Percentiles rank a stretch among this genome's conserved stretches.
These are phyloP conservation scores for Oasisia sp. DNA, from an alignment of 2,888 invertebrate species.

Conservation along the genomic window DNA sequence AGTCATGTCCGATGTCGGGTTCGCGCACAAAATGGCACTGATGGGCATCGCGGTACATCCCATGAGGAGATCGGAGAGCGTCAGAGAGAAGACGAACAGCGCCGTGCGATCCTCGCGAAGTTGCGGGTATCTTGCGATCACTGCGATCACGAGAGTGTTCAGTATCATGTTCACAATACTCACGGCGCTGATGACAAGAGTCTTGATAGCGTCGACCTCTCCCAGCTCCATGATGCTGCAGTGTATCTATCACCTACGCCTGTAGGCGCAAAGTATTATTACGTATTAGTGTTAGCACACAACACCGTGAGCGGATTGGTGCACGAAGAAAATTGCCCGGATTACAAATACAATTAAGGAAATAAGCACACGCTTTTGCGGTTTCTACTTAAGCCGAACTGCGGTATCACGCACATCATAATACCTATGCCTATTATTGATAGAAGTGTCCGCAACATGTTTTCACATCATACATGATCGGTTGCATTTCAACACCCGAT, in stretches of 20 bases:
- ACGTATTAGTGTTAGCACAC: background rate
- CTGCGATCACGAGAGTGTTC: conserved; percentile 4
- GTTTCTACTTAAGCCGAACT: too few species aligned
- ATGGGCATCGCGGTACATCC: conserved; percentile 1
- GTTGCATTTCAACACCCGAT: too few species aligned
- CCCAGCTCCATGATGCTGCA: background rate
- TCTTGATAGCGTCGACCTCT: background rate
- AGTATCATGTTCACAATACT: background rate
- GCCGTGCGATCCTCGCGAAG: background rate
- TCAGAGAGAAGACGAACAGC: background rate
- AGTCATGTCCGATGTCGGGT: background rate
- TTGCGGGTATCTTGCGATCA: background rate
- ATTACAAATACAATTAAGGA: background rate
- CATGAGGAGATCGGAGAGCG: background rate
- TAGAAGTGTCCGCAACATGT: too few species aligned
- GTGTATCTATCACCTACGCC: background rate
- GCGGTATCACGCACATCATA: too few species aligned
- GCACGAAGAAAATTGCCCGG: background rate
- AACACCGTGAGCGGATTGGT: background rate
- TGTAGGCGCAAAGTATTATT: background rate
- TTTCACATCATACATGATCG: too few species aligned
- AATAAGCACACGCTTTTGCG: too few species aligned
- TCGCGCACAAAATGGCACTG: background rate
- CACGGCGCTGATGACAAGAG: background rate
- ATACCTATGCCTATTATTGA: too few species aligned